Evolutionary conservation across 2,113 vertebrate species (phyloP), one percentile per base, ranked within the genome.

Genomic region (Limanda limanda): DNA sequence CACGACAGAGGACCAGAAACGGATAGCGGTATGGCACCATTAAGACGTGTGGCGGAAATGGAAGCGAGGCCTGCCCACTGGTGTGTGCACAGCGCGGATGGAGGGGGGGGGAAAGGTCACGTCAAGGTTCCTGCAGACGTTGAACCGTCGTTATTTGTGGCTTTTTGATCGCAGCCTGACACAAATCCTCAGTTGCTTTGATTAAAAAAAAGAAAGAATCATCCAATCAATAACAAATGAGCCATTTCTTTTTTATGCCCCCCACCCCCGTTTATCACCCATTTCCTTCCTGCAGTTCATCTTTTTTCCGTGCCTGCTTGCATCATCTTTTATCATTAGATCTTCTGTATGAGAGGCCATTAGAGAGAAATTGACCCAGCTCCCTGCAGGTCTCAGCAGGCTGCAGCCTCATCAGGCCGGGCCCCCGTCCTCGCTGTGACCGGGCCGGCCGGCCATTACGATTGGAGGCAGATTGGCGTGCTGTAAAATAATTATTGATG

Each of bases 311-410:
- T 45, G 54, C 58, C 31, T 56, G 61, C 0, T 23, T 27, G 52
- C 31, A 75, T 86, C 78, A 80, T 90, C 76, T 83, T 85, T 90
- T 81, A 88, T 85, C 83, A 79, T 89, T 88, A 87, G 62, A 56
- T 71, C 76, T 11, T 20, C 79, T 64, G 62, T 61, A 87, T 81
- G 83, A 88, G 82, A 78, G 76, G 60, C 78, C 86, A 90, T 88
- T 89, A 91, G 70, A 82, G 76, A 86, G 75, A 82, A 86, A 91
- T 86, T 90, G 89, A 90, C 88, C 90, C 85, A 68, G 82, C 80
- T 89, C 85, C 78, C 83, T 67, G 78, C 79, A 56, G 61, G 67
- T 70, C 85, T 78, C 85, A 89, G 90, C 88, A 84, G 88, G 90
- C 88, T 71, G 11, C 55, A 52, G 86, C 79, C 81, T 76, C 81